Base-by-base conservation (phyloP, 2,797 vertebrate genomes). In the Scomberomorus guttatus region DNA sequence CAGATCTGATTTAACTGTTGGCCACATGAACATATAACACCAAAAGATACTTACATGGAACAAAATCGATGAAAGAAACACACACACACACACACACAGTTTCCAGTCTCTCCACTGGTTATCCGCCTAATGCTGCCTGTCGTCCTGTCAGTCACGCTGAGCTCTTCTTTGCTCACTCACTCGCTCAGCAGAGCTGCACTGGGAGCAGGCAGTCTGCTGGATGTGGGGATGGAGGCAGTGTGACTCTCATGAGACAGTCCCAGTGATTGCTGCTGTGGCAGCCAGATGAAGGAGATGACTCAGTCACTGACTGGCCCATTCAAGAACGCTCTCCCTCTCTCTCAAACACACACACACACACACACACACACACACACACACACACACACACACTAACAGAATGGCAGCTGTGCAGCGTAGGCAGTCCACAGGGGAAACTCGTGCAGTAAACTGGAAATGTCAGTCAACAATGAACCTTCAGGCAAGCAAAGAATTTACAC, bases 231-330 rank as follows among this genome's bases (percentile, higher is more conserved):
- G 32, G 68, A 27, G 3, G 18, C 44, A 70, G 27, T n/a, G 59
- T 63, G 74, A 70, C 86, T 61, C 57, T 83, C 69, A 83, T 42
- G 48, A 72, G 69, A 75, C 57, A 5, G 20, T 44, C 54, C 58
- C 29, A 51, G 13, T 25, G 46, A 64, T 25, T 58, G 52, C 59
- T 64, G 59, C 65, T 64, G 71, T 58, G 72, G 66, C 62, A 44
- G 61, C 62, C 13, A 51, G 22, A 75, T 61, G 55, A 44, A 69
- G 63, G 32, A 75, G 37, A 46, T n/a, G 69, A 72, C 58, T 69
- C 42, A 25, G 48, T 17, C 42, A 65, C 42, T 17, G 57, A 72
- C 65, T 24, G 50, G 39, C 24, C 22, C 27, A 61, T 72, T 78
- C 71, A 85, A 48, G 46, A 83, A 77, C 37, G 54, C 68, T 27